These are phyloP conservation scores for Molanna angustata DNA, from an alignment of 2,888 invertebrate genomes.

Conservation along the genomic window DNA sequence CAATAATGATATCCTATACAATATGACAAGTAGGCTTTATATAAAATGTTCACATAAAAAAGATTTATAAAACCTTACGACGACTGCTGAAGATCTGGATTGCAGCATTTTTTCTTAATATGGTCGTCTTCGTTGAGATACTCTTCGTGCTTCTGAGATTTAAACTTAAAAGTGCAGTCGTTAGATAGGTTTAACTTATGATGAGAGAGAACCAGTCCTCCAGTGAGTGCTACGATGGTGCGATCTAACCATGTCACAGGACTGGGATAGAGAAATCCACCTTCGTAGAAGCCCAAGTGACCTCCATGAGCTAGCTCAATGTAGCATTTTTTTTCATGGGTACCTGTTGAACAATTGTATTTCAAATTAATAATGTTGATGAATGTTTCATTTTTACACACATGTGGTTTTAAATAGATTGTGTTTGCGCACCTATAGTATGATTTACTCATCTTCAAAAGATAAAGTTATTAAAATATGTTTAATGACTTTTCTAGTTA, in stretches of 20 bases:
- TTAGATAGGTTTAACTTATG: conserved; percentile 38
- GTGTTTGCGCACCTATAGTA: too few species aligned
- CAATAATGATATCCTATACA: too few species aligned
- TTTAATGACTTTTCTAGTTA: too few species aligned
- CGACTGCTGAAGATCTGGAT: conserved; percentile 2
- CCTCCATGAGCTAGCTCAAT: conserved; percentile 88
- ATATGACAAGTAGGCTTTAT: too few species aligned
- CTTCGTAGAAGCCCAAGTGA: conserved; percentile 93
- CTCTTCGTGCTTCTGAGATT: conserved; percentile 22
- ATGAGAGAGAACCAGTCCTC: conserved; percentile 66
- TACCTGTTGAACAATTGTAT: conserved; percentile 54
- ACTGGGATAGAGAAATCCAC: conserved; percentile 81
- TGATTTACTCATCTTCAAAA: too few species aligned
- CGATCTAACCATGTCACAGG: conserved; percentile 92
- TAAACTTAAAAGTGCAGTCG: conserved; percentile 15
- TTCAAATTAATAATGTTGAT: too few species aligned
- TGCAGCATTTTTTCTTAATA: conserved; percentile 17
- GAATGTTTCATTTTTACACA: too few species aligned
- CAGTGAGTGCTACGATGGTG: conserved; percentile 77
- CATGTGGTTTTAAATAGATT: too few species aligned
- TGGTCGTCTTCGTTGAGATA: conserved; percentile 24
- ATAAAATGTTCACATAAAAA: too few species aligned
- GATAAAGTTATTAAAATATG: too few species aligned
- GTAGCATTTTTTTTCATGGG: conserved; percentile 66
- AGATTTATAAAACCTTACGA: too few species aligned